These are phyloP conservation scores for Lycaon pictus DNA, from an alignment of 2,113 vertebrate genomes.

Conservation along the genomic window DNA sequence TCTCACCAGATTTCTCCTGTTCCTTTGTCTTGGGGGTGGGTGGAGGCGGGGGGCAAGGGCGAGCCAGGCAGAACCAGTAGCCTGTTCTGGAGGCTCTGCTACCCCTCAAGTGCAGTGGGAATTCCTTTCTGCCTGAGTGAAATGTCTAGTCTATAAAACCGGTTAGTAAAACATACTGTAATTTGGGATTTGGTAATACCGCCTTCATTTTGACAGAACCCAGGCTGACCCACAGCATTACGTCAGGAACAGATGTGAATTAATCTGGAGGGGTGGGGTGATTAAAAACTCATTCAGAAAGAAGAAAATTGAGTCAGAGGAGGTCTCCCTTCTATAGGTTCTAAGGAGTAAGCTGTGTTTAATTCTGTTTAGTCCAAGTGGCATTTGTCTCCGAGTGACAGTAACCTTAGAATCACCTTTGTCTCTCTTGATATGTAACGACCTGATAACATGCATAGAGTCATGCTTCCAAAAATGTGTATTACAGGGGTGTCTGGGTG, in stretches of 20 bases:
- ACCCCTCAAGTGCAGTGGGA: constrained; percentile 75
- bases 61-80: constrained; percentile 74
- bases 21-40: background rate
- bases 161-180: constrained; percentile 83
- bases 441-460: background rate
- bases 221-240: constrained; percentile 78
- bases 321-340: background rate
- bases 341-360: background rate
- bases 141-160: constrained; percentile 83
- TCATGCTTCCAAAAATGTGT: background rate
- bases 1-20: background rate
- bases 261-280: constrained; percentile 64
- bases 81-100: constrained; percentile 55
- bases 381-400: background rate
- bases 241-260: constrained; percentile 83
- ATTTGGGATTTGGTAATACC: constrained; percentile 82
- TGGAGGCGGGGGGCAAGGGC: background rate
- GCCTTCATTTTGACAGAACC: constrained; percentile 83
- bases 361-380: background rate
- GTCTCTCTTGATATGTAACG: background rate
- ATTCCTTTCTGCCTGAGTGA: constrained; percentile 79
- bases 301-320: constrained; percentile 52
- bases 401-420: background rate
- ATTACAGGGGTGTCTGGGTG: background rate
- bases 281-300: constrained; percentile 73